Evolutionary conservation across 2,113 vertebrate genomes (phyloP).

Genomic region (Hydrochoerus hydrochaeris): DNA sequence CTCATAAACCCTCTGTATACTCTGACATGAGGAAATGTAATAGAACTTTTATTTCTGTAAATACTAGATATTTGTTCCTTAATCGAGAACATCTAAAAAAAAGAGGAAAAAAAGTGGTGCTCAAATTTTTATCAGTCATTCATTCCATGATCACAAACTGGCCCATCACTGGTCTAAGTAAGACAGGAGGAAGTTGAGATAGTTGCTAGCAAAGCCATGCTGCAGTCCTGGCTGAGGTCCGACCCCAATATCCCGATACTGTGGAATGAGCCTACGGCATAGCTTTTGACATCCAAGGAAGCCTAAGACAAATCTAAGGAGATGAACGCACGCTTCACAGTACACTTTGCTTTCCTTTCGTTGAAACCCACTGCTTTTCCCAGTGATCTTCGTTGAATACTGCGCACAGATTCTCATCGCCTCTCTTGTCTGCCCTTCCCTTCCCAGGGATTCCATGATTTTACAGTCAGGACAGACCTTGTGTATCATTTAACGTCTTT

Average conservation of each 20-base stretch:
- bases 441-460: not conserved
- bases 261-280: too few species aligned
- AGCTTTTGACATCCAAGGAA: not conserved
- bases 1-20: conserved; percentile 73
- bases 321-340: not conserved
- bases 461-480: not conserved
- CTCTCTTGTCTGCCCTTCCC: not conserved
- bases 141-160: not conserved
- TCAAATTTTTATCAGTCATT: conserved; percentile 39
- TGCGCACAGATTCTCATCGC: not conserved
- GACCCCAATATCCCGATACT: not conserved
- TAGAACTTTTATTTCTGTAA: conserved; percentile 68
- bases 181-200: not conserved
- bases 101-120: not conserved
- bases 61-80: conserved; percentile 52
- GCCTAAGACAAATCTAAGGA: not conserved
- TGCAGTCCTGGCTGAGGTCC: too few species aligned
- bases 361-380: not conserved
- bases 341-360: not conserved
- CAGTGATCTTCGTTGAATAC: not conserved
- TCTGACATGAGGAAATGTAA: conserved; percentile 60
- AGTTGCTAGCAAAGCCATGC: not conserved
- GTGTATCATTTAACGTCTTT: not conserved
- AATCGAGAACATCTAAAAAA: conserved; percentile 29
- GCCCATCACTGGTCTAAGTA: not conserved